Percentiles rank a stretch among this genome's conserved stretches.
phyloP scores from a whole-genome alignment of 2,113 vertebrate species.

The Macrotis lagotis region DNA sequence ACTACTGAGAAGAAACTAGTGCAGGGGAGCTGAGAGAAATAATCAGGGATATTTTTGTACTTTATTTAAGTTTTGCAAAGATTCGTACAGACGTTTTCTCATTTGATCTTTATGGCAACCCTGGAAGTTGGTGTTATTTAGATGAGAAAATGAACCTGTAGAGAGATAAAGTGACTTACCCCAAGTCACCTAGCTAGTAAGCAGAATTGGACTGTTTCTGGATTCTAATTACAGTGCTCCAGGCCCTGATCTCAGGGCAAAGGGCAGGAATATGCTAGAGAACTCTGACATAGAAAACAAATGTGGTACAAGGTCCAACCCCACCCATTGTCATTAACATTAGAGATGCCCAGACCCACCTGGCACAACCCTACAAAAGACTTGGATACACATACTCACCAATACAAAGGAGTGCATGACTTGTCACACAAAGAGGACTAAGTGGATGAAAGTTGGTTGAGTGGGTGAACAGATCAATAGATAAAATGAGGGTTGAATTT shows the following conservation, averaged over 20 bases:
- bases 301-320: background rate
- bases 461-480: background rate
- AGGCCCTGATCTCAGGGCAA: background rate
- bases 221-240: background rate
- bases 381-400: background rate
- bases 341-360: background rate
- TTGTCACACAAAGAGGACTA: background rate
- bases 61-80: background rate
- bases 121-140: background rate
- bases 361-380: background rate
- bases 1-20: background rate
- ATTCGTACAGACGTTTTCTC: background rate
- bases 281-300: background rate
- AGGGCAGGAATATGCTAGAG: background rate
- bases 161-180: background rate
- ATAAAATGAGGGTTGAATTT: background rate
- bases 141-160: background rate
- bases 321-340: background rate
- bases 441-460: background rate
- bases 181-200: background rate
- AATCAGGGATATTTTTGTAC: no score
- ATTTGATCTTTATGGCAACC: background rate
- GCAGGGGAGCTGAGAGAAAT: background rate
- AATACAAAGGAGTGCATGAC: background rate
- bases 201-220: background rate